Conservation (phyloP, 2,797 vertebrate species). For the Sebastes cheni region DNA sequence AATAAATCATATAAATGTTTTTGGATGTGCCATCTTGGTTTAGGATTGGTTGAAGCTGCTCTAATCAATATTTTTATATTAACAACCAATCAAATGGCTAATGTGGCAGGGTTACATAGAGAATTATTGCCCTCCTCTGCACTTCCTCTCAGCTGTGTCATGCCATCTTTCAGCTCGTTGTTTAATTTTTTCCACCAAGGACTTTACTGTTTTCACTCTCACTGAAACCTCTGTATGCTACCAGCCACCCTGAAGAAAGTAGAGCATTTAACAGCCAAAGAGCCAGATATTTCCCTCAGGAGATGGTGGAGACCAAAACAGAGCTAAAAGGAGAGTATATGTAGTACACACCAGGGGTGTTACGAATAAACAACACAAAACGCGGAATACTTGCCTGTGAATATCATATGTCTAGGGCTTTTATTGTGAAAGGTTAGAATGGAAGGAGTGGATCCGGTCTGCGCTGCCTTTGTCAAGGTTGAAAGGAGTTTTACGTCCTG, state of each 20-base stretch:
- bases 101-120: background rate
- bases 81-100: background rate
- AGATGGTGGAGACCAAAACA: background rate
- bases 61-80: background rate
- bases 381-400: no score
- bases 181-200: background rate
- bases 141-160: background rate
- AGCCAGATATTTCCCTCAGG: background rate
- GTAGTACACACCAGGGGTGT: background rate
- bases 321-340: background rate
- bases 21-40: background rate
- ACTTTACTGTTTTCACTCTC: background rate
- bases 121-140: background rate
- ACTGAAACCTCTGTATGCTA: background rate
- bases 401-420: no score
- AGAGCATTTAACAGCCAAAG: background rate
- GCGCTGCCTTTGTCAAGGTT: no score
- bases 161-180: background rate
- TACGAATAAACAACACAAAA: no score
- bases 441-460: no score
- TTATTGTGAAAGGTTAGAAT: no score
- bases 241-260: background rate
- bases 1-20: background rate
- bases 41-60: background rate
- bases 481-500: no score